Percentiles rank a stretch among this genome's conserved stretches.
phyloP scores from a whole-genome alignment of 2,888 invertebrate genomes.

The Corbicula japonica region DNA sequence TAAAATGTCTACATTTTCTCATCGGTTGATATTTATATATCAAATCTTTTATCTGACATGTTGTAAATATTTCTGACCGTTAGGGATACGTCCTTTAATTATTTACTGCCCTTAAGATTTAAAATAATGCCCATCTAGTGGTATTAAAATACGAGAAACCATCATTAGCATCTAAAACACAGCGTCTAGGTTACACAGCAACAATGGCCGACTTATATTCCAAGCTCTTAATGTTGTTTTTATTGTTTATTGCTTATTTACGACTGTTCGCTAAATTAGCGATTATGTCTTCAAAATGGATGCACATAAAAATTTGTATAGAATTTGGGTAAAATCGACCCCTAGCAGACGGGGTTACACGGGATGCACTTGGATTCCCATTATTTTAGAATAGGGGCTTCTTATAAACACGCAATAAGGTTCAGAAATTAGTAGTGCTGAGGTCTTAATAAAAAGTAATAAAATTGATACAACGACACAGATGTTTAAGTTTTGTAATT shows the following conservation, averaged over 20 bases:
- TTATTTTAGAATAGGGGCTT: constrained; percentile 31
- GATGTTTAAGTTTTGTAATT: too few species aligned
- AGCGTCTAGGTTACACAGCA: constrained; percentile 15
- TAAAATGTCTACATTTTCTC: constrained; percentile 36
- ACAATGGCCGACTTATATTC: constrained; percentile 52
- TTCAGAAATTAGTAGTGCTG: constrained; percentile 40
- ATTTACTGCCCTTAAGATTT: constrained; percentile 37
- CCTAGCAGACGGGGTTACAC: constrained; percentile 22
- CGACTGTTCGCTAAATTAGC: constrained; percentile 60
- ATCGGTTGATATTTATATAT: constrained; percentile 28
- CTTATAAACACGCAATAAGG: constrained; percentile 20
- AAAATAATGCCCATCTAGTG: constrained; percentile 33
- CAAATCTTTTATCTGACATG: constrained; percentile 27
- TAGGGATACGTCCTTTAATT: constrained; percentile 31
- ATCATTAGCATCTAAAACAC: constrained; percentile 39
- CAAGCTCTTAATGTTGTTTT: constrained; percentile 61
- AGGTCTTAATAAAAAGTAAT: constrained; percentile 31
- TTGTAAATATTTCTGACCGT: constrained; percentile 27
- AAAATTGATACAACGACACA: constrained; percentile 22
- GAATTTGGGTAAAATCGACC: constrained; percentile 45
- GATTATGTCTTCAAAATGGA: constrained; percentile 66
- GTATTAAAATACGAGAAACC: constrained; percentile 48
- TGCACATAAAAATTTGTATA: constrained; percentile 60
- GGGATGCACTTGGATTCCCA: constrained; percentile 9
- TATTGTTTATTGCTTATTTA: constrained; percentile 67